Evolutionary conservation across 2,113 vertebrate genomes (phyloP), one percentile per base, ranked within the genome.

Genomic region (Hyla sarda): DNA sequence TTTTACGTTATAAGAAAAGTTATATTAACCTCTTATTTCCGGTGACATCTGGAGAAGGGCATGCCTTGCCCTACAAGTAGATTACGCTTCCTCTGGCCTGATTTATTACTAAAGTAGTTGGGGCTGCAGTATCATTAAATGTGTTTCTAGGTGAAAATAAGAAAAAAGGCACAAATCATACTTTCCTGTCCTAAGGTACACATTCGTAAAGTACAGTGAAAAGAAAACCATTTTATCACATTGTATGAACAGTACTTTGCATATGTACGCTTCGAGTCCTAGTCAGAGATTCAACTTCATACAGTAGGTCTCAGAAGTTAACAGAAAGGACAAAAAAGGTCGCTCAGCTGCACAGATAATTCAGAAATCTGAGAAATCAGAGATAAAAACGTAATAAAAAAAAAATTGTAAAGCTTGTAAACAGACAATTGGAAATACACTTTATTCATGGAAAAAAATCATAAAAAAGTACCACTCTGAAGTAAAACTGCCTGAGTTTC

Each of bases 391-490:
- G n/a, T 37, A 37, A 23, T 32, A 67, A 71, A 67, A 87, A 69
- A 69, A 7, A 96, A 95, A 95, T 94, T 93, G 95, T 95, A 95
- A 96, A 93, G 90, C 92, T 92, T 95, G 93, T 95, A 95, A 96
- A 96, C 92, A 92, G 93, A 94, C 92, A 95, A 93, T 93, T 93
- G 93, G 93, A 95, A 95, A 94, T 93, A 93, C 94, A 93, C 89
- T 93, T 94, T 95, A 93, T 96, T 95, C 93, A 94, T 95, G 95
- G 94, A 95, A 95, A 93, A 95, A 94, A 93, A 94, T 94, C 92
- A 94, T 95, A 96, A 95, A 96, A 95, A 95, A 97, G 97, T 97
- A 98, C 97, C 96, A 92, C 94, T 93, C 95, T 93, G 93, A 93
- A 94, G 88, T 93, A 93, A 81, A 92, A 93, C 91, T 91, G 93